Percentiles rank a stretch among this genome's conserved stretches.
phyloP scores from a whole-genome alignment of 2,888 invertebrate genomes.

The Meta bourneti region DNA sequence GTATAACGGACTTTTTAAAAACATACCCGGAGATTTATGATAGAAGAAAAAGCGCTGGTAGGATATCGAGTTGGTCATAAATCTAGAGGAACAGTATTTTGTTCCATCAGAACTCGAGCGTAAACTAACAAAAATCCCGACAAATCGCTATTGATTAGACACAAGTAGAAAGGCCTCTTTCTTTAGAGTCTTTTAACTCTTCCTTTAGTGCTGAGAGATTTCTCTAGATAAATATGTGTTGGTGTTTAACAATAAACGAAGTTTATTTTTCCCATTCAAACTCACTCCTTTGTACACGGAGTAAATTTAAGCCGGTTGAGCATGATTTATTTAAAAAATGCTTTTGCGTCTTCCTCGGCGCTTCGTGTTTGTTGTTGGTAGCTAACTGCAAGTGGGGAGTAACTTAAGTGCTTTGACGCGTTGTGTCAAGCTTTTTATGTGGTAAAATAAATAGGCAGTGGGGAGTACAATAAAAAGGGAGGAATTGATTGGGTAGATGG shows the following conservation, averaged over 20 bases:
- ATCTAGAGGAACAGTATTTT: conserved; percentile 49
- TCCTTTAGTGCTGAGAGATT: background rate
- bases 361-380: background rate
- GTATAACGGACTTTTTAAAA: conserved; percentile 43
- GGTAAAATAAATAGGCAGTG: background rate
- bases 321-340: background rate
- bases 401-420: background rate
- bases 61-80: conserved; percentile 55
- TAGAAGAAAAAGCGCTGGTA: conserved; percentile 28
- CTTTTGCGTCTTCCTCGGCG: background rate
- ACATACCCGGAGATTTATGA: conserved; percentile 46
- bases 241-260: background rate
- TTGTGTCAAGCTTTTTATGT: background rate
- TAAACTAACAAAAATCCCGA: conserved; percentile 22
- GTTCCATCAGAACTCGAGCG: conserved; percentile 38
- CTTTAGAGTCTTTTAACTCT: background rate
- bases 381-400: background rate
- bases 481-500: background rate
- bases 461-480: background rate
- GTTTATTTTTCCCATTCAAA: background rate
- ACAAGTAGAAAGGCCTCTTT: background rate
- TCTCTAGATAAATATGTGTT: conserved; percentile 2
- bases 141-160: conserved; percentile 32
- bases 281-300: background rate
- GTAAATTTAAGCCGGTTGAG: background rate